These are phyloP conservation scores for Corapipo altera DNA, from an alignment of 2,113 vertebrate species.

Conservation along the genomic window DNA sequence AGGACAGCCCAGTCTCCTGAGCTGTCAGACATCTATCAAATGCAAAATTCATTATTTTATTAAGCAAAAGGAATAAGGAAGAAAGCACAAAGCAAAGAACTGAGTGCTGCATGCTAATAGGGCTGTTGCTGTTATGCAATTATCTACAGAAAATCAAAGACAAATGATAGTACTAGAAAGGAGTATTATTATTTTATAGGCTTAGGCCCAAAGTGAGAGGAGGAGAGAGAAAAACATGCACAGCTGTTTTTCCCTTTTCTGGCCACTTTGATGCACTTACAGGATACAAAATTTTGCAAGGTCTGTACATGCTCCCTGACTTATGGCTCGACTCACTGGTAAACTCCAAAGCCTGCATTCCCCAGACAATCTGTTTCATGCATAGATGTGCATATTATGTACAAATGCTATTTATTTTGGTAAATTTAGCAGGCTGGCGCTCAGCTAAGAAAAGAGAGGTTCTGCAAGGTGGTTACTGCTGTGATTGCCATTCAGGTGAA, in stretches of 20 bases:
- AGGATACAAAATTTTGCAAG: background rate
- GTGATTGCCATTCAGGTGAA: background rate
- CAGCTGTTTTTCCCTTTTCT: slow-evolving; percentile 24
- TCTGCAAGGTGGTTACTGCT: background rate
- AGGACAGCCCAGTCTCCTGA: background rate
- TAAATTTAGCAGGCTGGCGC: background rate
- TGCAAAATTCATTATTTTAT: slow-evolving; percentile 16
- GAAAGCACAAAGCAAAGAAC: slow-evolving; percentile 1
- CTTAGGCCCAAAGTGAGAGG: background rate
- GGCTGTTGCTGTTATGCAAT: background rate
- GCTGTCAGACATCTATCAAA: background rate
- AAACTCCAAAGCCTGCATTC: background rate
- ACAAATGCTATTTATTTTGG: background rate
- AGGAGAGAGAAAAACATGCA: background rate
- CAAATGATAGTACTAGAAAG: slow-evolving; percentile 28
- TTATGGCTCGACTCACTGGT: background rate
- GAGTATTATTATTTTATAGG: slow-evolving; percentile 44
- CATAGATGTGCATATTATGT: background rate
- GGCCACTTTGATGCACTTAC: background rate
- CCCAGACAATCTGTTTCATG: background rate
- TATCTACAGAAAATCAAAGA: slow-evolving; percentile 46
- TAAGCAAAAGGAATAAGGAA: background rate
- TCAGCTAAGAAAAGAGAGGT: background rate
- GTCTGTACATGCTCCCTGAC: background rate
- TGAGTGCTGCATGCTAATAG: slow-evolving; percentile 18